Evolutionary conservation across 2,888 invertebrate genomes (phyloP).

Genomic region (Torymus texanus): DNA sequence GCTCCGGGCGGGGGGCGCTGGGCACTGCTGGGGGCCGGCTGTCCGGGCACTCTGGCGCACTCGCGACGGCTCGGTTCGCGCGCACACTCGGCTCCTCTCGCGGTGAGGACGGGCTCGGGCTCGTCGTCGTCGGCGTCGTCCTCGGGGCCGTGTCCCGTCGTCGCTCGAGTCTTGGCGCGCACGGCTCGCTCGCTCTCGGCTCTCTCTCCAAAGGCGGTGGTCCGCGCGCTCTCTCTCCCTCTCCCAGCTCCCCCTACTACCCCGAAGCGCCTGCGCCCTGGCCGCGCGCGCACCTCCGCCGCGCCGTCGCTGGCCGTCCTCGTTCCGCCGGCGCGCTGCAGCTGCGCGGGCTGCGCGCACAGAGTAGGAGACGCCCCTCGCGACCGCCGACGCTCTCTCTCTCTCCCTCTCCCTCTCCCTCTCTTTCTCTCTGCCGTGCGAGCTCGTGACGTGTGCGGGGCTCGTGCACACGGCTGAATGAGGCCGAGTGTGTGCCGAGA

Average conservation of each 20-base stretch:
- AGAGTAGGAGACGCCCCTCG: neutral
- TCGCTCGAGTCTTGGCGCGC: slow-evolving; percentile 4
- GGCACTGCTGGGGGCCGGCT: neutral
- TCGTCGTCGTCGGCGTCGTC: slow-evolving; percentile 2
- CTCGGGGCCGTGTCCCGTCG: neutral
- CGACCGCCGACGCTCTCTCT: neutral
- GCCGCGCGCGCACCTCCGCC: neutral
- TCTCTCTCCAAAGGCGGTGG: slow-evolving; percentile 49
- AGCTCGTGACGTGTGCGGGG: neutral
- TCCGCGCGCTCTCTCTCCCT: slow-evolving; percentile 31
- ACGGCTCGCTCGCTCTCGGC: slow-evolving; percentile 1
- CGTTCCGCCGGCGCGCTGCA: slow-evolving; percentile 5
- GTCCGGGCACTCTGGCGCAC: too few species aligned
- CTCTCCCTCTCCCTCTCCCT: neutral
- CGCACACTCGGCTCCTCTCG: too few species aligned
- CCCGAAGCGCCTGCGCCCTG: too few species aligned
- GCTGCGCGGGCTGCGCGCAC: neutral
- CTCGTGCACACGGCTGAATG: neutral
- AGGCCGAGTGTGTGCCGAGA: neutral
- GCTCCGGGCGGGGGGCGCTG: neutral
- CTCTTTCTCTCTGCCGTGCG: neutral
- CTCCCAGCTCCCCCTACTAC: slow-evolving; percentile 8
- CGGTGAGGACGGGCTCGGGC: too few species aligned
- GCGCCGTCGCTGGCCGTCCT: neutral
- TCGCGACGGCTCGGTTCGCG: too few species aligned